Evolutionary conservation across 2,113 vertebrate genomes (phyloP).

Genomic region (Erythrocercus mccallii): DNA sequence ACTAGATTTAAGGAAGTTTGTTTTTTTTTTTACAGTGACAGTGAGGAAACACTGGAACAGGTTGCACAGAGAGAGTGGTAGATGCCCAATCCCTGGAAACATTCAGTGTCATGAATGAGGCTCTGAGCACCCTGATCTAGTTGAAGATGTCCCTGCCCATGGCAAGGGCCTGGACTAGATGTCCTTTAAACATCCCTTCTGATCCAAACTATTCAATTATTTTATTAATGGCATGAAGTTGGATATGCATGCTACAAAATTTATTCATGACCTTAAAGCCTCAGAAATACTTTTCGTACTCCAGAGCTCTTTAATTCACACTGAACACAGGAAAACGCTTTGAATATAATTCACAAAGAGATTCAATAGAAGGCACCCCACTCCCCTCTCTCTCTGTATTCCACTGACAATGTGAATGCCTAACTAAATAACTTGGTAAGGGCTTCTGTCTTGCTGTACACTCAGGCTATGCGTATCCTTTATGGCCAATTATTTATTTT

Average conservation of each 20-base stretch:
- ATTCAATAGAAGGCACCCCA: neutral
- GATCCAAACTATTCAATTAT: neutral
- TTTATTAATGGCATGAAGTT: neutral
- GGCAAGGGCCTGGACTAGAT: neutral
- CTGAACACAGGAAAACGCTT: neutral
- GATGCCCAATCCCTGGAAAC: neutral
- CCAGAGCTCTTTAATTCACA: neutral
- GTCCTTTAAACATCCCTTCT: neutral
- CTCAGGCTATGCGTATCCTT: neutral
- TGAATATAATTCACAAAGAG: neutral
- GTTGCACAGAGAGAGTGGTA: neutral
- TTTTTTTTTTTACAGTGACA: neutral
- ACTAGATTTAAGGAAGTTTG: neutral
- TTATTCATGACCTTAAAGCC: neutral
- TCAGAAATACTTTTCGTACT: neutral
- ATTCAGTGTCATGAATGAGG: neutral
- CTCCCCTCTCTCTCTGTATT: neutral
- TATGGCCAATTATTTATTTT: neutral
- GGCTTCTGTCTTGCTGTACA: neutral
- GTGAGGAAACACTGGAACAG: neutral
- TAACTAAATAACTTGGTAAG: neutral
- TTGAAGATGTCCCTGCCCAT: neutral
- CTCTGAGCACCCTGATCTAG: neutral
- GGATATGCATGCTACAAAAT: neutral
- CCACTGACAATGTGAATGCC: neutral